Evolutionary conservation across 2,797 vertebrate genomes (phyloP).

Genomic region (Chloroceryle inda): DNA sequence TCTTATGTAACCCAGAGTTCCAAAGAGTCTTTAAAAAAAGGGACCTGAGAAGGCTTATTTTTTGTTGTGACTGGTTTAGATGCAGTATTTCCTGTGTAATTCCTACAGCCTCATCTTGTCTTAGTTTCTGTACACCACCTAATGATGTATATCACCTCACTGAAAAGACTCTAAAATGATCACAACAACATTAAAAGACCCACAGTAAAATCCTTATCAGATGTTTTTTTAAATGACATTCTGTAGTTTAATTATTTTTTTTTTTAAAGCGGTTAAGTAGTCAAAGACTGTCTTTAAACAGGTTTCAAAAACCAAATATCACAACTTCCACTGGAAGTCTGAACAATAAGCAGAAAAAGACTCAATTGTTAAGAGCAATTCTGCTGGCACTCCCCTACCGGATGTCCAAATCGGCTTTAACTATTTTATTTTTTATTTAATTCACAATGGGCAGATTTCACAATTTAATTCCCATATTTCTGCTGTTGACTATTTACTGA

Average conservation of each 20-base stretch:
- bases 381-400: neutral
- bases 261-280: neutral
- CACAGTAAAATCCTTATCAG: neutral
- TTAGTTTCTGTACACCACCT: neutral
- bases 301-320: neutral
- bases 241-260: neutral
- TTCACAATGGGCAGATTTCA: slow-evolving; percentile 8
- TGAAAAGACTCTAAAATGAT: neutral
- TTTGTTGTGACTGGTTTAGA: neutral
- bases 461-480: neutral
- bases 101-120: neutral
- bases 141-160: neutral
- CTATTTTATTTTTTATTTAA: neutral
- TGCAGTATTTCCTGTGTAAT: neutral
- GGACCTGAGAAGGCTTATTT: neutral
- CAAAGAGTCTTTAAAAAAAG: neutral
- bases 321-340: neutral
- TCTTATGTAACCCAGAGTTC: neutral
- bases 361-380: neutral
- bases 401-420: neutral
- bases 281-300: neutral
- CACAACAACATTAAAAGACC: neutral
- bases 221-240: neutral
- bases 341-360: neutral
- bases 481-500: slow-evolving; percentile 16